phyloP scores from a whole-genome alignment of 2,113 vertebrate species.

The Tauraco erythrolophus region DNA sequence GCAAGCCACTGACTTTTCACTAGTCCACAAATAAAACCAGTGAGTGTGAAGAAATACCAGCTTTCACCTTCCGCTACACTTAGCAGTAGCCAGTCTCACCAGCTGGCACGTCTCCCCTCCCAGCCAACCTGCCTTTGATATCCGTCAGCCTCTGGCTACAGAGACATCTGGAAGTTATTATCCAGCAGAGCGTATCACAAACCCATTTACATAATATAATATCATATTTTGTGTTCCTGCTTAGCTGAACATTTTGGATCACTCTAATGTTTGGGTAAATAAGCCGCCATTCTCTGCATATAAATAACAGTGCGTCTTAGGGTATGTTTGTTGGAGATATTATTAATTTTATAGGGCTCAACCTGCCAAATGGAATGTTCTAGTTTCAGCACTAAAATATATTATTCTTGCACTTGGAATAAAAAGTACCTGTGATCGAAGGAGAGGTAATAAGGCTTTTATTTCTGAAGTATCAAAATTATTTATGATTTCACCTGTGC shows the following conservation, averaged over 20 bases:
- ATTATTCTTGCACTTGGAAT: background rate
- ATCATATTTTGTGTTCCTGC: constrained; percentile 75
- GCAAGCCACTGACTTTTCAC: background rate
- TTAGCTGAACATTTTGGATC: constrained; percentile 57
- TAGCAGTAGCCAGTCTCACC: constrained; percentile 66
- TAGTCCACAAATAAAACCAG: constrained; percentile 63
- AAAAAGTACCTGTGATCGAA: background rate
- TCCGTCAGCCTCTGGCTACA: constrained; percentile 77
- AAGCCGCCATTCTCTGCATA: background rate
- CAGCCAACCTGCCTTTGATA: constrained; percentile 77
- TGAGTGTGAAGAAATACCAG: constrained; percentile 80
- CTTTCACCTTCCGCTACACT: constrained; percentile 62
- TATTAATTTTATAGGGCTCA: background rate
- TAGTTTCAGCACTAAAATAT: background rate
- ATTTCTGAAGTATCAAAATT: background rate
- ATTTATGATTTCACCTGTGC: background rate
- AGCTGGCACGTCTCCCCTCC: constrained; percentile 74
- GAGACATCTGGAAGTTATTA: constrained; percentile 85
- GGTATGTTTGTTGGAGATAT: background rate
- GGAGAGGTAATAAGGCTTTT: background rate
- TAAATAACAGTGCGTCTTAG: background rate
- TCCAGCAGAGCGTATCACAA: constrained; percentile 76
- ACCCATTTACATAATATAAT: constrained; percentile 79
- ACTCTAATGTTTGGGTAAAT: constrained; percentile 22
- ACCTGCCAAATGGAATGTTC: background rate